phyloP scores from a whole-genome alignment of 2,888 invertebrate genomes.

The Leucophora obtusa region DNA sequence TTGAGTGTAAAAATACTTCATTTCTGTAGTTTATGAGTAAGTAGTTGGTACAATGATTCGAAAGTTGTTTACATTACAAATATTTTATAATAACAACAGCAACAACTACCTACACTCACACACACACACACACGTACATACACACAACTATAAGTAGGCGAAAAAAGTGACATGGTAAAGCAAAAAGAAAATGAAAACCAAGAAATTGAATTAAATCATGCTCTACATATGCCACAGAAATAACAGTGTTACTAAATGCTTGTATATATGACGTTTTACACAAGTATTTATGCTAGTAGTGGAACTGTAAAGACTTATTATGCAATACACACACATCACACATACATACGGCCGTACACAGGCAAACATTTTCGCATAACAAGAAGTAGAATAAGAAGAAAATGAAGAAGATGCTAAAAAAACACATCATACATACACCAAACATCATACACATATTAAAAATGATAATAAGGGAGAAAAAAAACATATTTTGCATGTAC shows the following conservation, averaged over 20 bases:
- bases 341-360: not conserved
- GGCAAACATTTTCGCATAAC: conserved; percentile 10
- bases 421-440: not conserved
- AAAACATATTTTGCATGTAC: not conserved
- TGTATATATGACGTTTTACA: conserved; percentile 38
- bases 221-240: conserved; percentile 61
- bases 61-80: conserved; percentile 51
- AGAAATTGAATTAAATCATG: conserved; percentile 64
- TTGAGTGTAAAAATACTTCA: conserved; percentile 35
- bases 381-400: not conserved
- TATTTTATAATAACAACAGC: conserved; percentile 19
- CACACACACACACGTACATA: not conserved
- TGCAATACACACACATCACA: conserved; percentile 19
- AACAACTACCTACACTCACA: not conserved
- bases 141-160: conserved; percentile 46
- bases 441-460: not conserved
- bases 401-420: not conserved
- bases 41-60: conserved; percentile 38
- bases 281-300: conserved; percentile 46
- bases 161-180: conserved; percentile 48
- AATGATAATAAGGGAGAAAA: not conserved
- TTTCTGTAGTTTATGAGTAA: conserved; percentile 34
- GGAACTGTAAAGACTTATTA: conserved; percentile 36
- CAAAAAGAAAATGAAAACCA: conserved; percentile 41
- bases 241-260: conserved; percentile 56